Percentiles rank a stretch among this genome's conserved stretches.
Conservation (phyloP, 2,113 vertebrate genomes). For the Chauna torquata region DNA sequence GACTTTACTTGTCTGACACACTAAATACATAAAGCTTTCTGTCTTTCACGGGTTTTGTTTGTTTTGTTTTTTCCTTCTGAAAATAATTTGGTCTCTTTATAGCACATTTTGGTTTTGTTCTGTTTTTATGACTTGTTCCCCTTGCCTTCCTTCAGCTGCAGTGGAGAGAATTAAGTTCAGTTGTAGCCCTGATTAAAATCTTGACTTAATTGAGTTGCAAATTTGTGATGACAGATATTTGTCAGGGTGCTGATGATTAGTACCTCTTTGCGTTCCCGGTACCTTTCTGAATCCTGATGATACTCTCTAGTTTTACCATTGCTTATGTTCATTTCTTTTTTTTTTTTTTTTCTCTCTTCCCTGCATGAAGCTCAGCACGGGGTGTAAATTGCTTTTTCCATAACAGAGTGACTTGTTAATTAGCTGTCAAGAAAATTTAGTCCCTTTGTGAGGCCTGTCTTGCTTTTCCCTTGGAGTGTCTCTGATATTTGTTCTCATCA, state of each 20-base stretch:
- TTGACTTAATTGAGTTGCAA: slow-evolving; percentile 34
- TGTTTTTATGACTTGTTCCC: slow-evolving; percentile 6
- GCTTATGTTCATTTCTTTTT: neutral
- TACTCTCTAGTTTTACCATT: neutral
- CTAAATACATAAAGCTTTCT: neutral
- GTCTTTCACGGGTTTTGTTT: slow-evolving; percentile 5
- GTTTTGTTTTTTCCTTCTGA: slow-evolving; percentile 19
- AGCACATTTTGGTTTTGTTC: neutral
- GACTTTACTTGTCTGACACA: neutral
- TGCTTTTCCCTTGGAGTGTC: neutral
- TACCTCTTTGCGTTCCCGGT: neutral
- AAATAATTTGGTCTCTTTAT: slow-evolving; percentile 3
- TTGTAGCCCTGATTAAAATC: slow-evolving; percentile 33
- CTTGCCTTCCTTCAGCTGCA: slow-evolving; percentile 2
- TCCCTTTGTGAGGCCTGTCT: neutral
- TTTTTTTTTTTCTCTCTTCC: neutral
- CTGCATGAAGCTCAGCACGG: neutral
- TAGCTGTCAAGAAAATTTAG: neutral
- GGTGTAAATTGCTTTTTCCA: neutral
- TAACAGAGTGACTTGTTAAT: neutral
- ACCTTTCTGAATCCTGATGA: neutral
- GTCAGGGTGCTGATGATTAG: neutral
- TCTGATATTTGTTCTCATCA: neutral
- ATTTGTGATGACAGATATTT: slow-evolving; percentile 35
- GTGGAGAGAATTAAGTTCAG: slow-evolving; percentile 20